Evolutionary conservation across 2,797 vertebrate species (phyloP), one percentile per base, ranked within the genome.

Genomic region (Scolopax bukidnonensis): DNA sequence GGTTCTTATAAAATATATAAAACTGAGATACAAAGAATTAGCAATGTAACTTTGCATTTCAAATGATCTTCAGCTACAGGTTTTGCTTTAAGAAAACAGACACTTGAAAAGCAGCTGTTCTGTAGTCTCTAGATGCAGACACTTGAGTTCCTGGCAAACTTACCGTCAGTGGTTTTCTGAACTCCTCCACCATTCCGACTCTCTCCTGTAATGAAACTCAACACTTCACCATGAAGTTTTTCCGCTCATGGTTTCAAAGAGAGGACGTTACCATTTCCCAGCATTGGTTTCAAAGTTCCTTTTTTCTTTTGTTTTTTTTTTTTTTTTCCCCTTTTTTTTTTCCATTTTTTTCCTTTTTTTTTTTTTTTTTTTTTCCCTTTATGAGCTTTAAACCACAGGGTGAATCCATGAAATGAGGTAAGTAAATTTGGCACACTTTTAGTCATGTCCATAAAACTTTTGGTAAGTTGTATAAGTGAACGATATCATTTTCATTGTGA

Each of bases 391-490:
- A 98, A 98, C 98, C 98, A 98, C 98, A 98, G 98, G 97, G 97
- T 98, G 97, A 98, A 98, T 97, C 89, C 97, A 97, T 98, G 97
- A 98, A 98, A 99, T 99, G 99, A 99, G 99, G 99, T 99, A 99
- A 99, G 98, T 98, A 98, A 98, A 99, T 99, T 99, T 99, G 99
- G 99, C 98, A 99, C 99, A 98, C 98, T 98, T 98, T 98, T 98
- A 98, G 98, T 98, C 97, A 98, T 97, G 98, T 98, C 98, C 98
- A 98, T 98, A 98, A 97, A 98, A 98, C 98, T 99, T 99, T 99
- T 99, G 99, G 99, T 99, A 98, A 99, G 98, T 98, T 98, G 98
- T 98, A 98, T 98, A 98, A 97, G 92, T 82, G 97, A 97, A 97
- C 94, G 59, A 96, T 96, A 97, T 98, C 92, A 85, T 98, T 99